These are phyloP conservation scores for Psettodes erumei DNA, from an alignment of 2,113 vertebrate species.

Conservation along the genomic window DNA sequence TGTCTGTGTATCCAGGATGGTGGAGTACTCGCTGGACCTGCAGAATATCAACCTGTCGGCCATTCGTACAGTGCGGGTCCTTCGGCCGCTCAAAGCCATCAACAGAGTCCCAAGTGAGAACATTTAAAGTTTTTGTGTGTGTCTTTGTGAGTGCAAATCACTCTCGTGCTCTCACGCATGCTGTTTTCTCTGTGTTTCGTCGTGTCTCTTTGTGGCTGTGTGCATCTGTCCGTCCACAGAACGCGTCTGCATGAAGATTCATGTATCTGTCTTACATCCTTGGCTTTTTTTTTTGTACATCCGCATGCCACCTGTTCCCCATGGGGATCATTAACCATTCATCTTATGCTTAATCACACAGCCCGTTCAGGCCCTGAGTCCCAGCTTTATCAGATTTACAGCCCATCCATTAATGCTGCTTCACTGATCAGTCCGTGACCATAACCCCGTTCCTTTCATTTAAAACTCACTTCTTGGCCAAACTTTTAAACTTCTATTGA, in stretches of 20 bases:
- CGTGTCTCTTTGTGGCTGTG: constrained; percentile 9
- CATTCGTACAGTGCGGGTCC: constrained; percentile 95
- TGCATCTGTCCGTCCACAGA: constrained; percentile 43
- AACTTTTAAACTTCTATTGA: constrained; percentile 60
- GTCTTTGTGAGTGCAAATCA: background rate
- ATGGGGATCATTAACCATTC: constrained; percentile 53
- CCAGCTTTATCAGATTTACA: constrained; percentile 65
- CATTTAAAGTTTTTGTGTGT: constrained; percentile 4
- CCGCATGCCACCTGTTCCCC: constrained; percentile 31
- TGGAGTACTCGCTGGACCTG: constrained; percentile 97
- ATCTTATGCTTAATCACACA: constrained; percentile 54
- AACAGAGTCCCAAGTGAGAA: constrained; percentile 98
- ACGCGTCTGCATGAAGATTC: constrained; percentile 26
- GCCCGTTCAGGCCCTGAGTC: constrained; percentile 37
- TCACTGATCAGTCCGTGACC: constrained; percentile 55
- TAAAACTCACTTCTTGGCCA: constrained; percentile 36
- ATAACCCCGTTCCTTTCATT: constrained; percentile 47
- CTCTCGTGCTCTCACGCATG: background rate
- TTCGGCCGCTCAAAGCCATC: constrained; percentile 98
- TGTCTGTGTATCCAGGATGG: constrained; percentile 86
- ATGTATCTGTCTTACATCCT: constrained; percentile 33
- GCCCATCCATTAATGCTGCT: constrained; percentile 60
- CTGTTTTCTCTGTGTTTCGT: background rate
- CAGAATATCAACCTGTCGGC: constrained; percentile 99
- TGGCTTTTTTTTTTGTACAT: background rate